Evolutionary conservation across 1,140 invertebrate species (phyloP).

Genomic region (Berghia stephanieae): DNA sequence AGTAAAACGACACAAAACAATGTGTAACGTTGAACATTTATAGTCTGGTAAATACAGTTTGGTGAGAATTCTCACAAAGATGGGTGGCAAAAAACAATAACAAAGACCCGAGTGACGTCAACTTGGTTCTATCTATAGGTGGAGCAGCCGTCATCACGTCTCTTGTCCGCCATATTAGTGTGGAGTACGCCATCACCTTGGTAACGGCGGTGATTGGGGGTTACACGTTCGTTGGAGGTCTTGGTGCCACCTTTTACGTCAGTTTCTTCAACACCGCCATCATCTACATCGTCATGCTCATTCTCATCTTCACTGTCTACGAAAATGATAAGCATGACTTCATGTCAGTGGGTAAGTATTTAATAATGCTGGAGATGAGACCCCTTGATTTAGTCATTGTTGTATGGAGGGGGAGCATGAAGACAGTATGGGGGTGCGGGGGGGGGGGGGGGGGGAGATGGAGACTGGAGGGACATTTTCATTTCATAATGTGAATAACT

Average conservation of each 20-base stretch:
- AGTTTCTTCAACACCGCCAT: constrained; percentile 66
- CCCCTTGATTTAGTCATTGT: background rate
- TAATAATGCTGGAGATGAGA: background rate
- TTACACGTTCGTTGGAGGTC: constrained; percentile 66
- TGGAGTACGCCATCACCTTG: constrained; percentile 62
- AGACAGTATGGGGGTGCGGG: constrained; percentile 1
- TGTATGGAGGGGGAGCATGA: no score
- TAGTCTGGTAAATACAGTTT: no score
- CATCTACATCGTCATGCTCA: constrained; percentile 62
- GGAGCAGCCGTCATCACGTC: constrained; percentile 59
- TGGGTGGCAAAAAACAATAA: no score
- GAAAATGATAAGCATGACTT: constrained; percentile 41
- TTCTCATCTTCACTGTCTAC: constrained; percentile 62
- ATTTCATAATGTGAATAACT: background rate
- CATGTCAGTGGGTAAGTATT: constrained; percentile 50
- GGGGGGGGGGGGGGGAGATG: background rate
- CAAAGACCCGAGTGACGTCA: no score
- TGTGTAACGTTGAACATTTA: no score
- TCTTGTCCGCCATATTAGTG: constrained; percentile 56
- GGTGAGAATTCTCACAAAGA: no score
- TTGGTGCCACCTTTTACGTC: constrained; percentile 67
- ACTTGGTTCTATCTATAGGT: constrained; percentile 42
- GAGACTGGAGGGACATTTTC: background rate
- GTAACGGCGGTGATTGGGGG: constrained; percentile 61
- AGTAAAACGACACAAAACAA: no score